phyloP scores from a whole-genome alignment of 2,797 vertebrate species.

The Pantherophis vulpinus region DNA sequence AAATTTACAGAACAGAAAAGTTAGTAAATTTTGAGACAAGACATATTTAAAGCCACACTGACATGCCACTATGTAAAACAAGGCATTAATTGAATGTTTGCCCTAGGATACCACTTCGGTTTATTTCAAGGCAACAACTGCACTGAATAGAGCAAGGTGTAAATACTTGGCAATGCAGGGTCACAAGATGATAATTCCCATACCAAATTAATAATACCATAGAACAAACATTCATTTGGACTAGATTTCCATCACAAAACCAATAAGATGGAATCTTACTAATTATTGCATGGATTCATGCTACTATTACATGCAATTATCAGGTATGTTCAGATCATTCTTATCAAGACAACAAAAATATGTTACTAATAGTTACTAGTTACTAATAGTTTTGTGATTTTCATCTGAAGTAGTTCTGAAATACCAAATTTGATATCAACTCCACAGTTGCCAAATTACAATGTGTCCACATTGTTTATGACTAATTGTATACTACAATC shows the following conservation, averaged over 20 bases:
- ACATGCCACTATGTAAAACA: constrained; percentile 52
- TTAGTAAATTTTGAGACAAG: constrained; percentile 41
- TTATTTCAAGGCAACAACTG: not conserved
- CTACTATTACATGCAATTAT: constrained; percentile 52
- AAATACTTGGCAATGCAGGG: not conserved
- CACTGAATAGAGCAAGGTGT: not conserved
- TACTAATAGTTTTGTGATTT: constrained; percentile 23
- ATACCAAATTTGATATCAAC: constrained; percentile 53
- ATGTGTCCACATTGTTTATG: constrained; percentile 42
- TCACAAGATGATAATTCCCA: constrained; percentile 27
- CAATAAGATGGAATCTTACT: constrained; percentile 40
- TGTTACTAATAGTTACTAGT: constrained; percentile 30
- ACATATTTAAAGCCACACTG: constrained; percentile 47
- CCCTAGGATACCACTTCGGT: not conserved
- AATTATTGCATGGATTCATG: constrained; percentile 48
- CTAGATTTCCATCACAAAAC: not conserved
- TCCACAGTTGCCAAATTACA: constrained; percentile 59
- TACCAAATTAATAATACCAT: constrained; percentile 6
- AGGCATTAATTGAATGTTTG: constrained; percentile 39
- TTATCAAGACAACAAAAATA: constrained; percentile 49
- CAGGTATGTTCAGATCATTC: constrained; percentile 39
- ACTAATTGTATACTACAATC: constrained; percentile 62
- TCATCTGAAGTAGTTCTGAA: constrained; percentile 64
- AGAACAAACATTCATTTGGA: constrained; percentile 22
- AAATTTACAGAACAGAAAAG: constrained; percentile 52